Percentiles rank a stretch among this genome's conserved stretches.
phyloP scores from a whole-genome alignment of 2,888 invertebrate genomes.

The Ornithoptera priamus region DNA sequence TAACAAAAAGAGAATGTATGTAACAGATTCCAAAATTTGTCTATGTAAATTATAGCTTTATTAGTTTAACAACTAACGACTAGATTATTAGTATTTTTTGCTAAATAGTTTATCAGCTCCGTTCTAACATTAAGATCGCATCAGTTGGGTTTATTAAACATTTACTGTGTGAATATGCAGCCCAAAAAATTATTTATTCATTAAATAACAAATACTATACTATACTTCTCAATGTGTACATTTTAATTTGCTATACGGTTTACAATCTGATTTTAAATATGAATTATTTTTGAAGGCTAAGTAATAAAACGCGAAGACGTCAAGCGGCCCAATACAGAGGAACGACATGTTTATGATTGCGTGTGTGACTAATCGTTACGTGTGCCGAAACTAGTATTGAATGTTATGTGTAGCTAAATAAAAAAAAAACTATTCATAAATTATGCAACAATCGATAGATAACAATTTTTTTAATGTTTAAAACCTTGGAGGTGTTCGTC shows the following conservation, averaged over 20 bases:
- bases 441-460: background rate
- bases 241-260: background rate
- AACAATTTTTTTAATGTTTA: background rate
- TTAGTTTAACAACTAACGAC: background rate
- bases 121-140: too few relatives aligned
- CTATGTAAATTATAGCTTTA: background rate
- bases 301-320: conserved; percentile 41
- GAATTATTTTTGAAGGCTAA: conserved; percentile 34
- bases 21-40: background rate
- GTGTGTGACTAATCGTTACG: conserved; percentile 54
- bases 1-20: too few relatives aligned
- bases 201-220: too few relatives aligned
- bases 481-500: background rate
- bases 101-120: too few relatives aligned
- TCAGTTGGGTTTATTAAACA: too few relatives aligned
- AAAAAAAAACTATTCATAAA: background rate
- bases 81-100: too few relatives aligned
- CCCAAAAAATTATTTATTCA: too few relatives aligned
- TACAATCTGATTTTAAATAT: background rate
- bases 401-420: conserved; percentile 1
- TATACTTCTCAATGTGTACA: background rate
- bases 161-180: too few relatives aligned
- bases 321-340: conserved; percentile 41
- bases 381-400: conserved; percentile 33
- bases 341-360: conserved; percentile 48